Percentiles rank a stretch among this genome's conserved stretches.
Conservation (phyloP, 1,140 invertebrate species). For the Drosophila melanica region DNA sequence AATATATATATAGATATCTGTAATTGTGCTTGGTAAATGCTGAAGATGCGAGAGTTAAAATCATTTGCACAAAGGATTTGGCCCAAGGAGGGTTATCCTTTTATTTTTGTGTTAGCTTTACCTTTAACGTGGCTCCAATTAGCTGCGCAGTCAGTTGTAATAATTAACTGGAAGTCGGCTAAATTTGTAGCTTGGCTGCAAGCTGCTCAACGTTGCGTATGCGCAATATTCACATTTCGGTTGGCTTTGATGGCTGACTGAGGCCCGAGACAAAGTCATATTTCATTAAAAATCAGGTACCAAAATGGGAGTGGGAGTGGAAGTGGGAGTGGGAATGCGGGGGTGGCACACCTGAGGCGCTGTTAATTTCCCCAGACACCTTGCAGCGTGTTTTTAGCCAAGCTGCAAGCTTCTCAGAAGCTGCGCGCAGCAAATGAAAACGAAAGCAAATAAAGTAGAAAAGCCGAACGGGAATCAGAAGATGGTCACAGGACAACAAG, state of each 20-base stretch:
- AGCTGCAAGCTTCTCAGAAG: conserved; percentile 35
- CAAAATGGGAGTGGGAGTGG: no score
- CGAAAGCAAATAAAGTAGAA: conserved; percentile 66
- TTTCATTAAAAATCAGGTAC: conserved; percentile 71
- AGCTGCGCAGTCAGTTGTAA: conserved; percentile 61
- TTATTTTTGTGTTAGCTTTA: conserved; percentile 4
- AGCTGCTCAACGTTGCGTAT: conserved; percentile 71
- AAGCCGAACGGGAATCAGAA: conserved; percentile 30
- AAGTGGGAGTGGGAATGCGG: not conserved
- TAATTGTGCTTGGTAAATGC: not conserved
- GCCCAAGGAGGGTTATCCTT: conserved; percentile 17
- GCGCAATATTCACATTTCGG: conserved; percentile 56
- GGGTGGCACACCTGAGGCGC: conserved; percentile 61
- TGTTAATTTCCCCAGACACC: conserved; percentile 79
- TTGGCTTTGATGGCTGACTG: conserved; percentile 34
- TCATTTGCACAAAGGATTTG: conserved; percentile 19
- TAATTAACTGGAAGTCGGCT: conserved; percentile 63
- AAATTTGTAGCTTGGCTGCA: conserved; percentile 36
- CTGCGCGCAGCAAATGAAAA: conserved; percentile 51
- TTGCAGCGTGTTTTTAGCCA: conserved; percentile 39
- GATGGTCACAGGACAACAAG: conserved; percentile 11
- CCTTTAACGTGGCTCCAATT: conserved; percentile 54
- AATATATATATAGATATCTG: no score
- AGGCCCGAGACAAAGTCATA: conserved; percentile 51
- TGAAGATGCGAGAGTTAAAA: conserved; percentile 1